Evolutionary conservation across 2,113 vertebrate genomes (phyloP).

Genomic region (Epinephelus lanceolatus): DNA sequence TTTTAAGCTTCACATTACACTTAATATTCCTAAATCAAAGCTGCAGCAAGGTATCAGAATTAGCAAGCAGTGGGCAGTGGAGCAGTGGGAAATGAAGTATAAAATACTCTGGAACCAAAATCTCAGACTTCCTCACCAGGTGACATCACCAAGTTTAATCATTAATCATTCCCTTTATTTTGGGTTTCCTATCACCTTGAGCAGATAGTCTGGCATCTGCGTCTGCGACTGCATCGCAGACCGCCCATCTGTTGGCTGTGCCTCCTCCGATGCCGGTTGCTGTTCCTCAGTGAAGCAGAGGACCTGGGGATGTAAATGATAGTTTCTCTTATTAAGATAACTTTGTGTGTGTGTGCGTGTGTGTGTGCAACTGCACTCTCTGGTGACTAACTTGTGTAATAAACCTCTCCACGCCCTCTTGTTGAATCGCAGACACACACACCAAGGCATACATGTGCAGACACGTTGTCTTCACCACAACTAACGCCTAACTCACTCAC

Average conservation of each 20-base stretch:
- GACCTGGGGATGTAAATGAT: conserved; percentile 47
- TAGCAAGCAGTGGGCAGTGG: neutral
- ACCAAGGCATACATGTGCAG: neutral
- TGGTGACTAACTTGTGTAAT: neutral
- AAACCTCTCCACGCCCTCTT: neutral
- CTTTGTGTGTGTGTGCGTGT: neutral
- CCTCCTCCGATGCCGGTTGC: neutral
- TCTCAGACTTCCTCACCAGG: neutral
- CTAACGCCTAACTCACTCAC: neutral
- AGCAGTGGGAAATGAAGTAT: neutral
- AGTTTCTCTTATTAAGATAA: neutral
- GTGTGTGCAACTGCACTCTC: neutral
- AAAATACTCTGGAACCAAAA: neutral
- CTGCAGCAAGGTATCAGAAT: neutral
- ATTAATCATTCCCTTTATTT: neutral
- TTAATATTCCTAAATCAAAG: neutral
- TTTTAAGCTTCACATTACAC: neutral
- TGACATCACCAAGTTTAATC: neutral
- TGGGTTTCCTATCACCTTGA: conserved; percentile 38
- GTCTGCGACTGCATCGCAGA: conserved; percentile 47
- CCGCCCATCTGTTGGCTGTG: neutral
- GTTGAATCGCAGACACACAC: neutral
- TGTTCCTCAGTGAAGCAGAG: conserved; percentile 57
- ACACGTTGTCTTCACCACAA: neutral
- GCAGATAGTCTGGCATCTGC: conserved; percentile 55